phyloP scores from a whole-genome alignment of 2,888 invertebrate species.

The Drosophila quasianomalipes region DNA sequence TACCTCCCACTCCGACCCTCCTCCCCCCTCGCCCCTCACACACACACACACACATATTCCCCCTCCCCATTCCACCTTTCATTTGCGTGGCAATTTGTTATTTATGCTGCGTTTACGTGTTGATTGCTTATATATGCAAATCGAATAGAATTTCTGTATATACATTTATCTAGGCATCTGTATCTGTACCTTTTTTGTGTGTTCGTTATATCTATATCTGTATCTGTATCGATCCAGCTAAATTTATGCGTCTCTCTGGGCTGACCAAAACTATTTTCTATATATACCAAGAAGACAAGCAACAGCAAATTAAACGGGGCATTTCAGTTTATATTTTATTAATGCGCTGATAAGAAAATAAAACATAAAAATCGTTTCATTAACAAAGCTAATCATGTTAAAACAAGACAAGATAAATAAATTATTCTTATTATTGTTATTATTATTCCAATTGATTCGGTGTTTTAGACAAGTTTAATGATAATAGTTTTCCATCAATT shows the following conservation, averaged over 20 bases:
- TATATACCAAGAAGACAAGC: background rate
- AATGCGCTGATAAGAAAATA: background rate
- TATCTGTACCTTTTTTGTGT: conserved; percentile 17
- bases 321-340: conserved; percentile 13
- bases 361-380: conserved; percentile 14
- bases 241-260: conserved; percentile 41
- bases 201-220: conserved; percentile 12
- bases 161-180: conserved; percentile 15
- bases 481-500: background rate
- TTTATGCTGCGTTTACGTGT: conserved; percentile 75
- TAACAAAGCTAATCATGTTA: conserved; percentile 4
- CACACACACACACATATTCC: background rate
- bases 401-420: background rate
- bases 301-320: background rate
- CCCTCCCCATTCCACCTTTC: background rate
- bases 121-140: conserved; percentile 76
- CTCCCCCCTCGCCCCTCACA: background rate
- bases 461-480: background rate
- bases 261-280: conserved; percentile 7
- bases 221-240: conserved; percentile 38
- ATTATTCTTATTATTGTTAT: background rate
- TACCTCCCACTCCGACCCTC: too few relatives aligned
- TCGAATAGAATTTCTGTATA: conserved; percentile 42
- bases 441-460: background rate
- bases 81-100: conserved; percentile 68